These are phyloP conservation scores for Tetramorium parvispinum DNA, from an alignment of 1,140 invertebrate genomes.

Conservation along the genomic window DNA sequence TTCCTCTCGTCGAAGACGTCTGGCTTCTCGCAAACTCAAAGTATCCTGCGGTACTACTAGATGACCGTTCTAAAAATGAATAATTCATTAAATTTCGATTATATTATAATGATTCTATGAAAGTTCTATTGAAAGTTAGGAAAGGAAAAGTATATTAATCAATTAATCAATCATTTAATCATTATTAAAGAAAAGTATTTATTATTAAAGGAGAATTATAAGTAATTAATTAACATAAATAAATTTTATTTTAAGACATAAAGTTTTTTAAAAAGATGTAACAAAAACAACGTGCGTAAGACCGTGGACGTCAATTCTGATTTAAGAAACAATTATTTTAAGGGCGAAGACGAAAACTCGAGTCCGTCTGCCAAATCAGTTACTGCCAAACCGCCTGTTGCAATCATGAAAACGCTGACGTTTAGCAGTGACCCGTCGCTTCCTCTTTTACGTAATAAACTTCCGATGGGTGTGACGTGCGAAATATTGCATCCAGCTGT, in stretches of 20 bases:
- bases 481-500: constrained; percentile 42
- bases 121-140: neutral
- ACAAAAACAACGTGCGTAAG: constrained; percentile 3
- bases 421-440: constrained; percentile 47
- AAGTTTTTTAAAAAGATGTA: neutral
- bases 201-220: neutral
- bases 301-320: constrained; percentile 3
- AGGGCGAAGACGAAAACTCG: constrained; percentile 47
- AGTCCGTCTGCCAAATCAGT: constrained; percentile 67
- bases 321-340: constrained; percentile 70
- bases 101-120: neutral
- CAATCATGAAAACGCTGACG: constrained; percentile 55
- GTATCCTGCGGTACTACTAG: neutral
- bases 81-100: neutral
- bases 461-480: constrained; percentile 33
- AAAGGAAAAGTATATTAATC: neutral
- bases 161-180: neutral
- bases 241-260: neutral
- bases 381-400: constrained; percentile 63
- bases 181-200: neutral
- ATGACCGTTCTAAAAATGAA: constrained; percentile 10
- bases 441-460: constrained; percentile 61
- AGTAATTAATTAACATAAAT: neutral
- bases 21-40: constrained; percentile 26
- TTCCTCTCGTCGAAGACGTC: constrained; percentile 69